Evolutionary conservation across 2,797 vertebrate species (phyloP).

Genomic region (Cirrhinus molitorella): DNA sequence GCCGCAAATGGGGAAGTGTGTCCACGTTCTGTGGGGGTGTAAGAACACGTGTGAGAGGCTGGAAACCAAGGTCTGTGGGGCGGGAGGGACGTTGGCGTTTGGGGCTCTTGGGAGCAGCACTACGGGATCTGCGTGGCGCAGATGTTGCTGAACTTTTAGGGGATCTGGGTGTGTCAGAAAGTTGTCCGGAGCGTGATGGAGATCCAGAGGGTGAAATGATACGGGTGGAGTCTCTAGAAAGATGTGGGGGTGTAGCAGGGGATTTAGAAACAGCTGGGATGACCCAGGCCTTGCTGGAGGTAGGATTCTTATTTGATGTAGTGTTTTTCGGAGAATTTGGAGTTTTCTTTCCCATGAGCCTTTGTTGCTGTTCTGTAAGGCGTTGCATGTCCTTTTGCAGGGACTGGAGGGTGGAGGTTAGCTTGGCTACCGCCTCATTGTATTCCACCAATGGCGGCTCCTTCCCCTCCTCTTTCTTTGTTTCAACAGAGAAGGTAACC

Average conservation of each 20-base stretch:
- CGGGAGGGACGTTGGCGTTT: conserved; percentile 81
- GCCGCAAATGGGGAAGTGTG: conserved; percentile 87
- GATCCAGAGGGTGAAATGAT: conserved; percentile 63
- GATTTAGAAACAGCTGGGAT: conserved; percentile 74
- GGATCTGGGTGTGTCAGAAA: conserved; percentile 65
- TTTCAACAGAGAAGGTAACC: conserved; percentile 88
- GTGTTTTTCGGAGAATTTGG: conserved; percentile 61
- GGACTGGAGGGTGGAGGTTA: conserved; percentile 85
- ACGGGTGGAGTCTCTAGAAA: conserved; percentile 61
- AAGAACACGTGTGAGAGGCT: conserved; percentile 83
- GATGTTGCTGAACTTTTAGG: conserved; percentile 71
- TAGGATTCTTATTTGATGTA: conserved; percentile 69
- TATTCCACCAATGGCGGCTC: conserved; percentile 80
- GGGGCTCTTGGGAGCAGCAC: conserved; percentile 72
- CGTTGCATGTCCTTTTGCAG: conserved; percentile 92
- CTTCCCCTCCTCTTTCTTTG: conserved; percentile 69
- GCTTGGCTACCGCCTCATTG: conserved; percentile 89
- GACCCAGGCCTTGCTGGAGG: conserved; percentile 79
- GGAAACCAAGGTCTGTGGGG: conserved; percentile 85
- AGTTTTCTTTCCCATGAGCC: conserved; percentile 80
- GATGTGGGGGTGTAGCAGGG: conserved; percentile 62
- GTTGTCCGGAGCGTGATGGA: conserved; percentile 56
- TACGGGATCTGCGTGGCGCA: conserved; percentile 74
- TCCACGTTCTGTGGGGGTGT: conserved; percentile 87
- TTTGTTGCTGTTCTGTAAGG: conserved; percentile 89